Evolutionary conservation across 2,888 invertebrate genomes (phyloP), one percentile per base, ranked within the genome.

Genomic region (Drosophila borborema): DNA sequence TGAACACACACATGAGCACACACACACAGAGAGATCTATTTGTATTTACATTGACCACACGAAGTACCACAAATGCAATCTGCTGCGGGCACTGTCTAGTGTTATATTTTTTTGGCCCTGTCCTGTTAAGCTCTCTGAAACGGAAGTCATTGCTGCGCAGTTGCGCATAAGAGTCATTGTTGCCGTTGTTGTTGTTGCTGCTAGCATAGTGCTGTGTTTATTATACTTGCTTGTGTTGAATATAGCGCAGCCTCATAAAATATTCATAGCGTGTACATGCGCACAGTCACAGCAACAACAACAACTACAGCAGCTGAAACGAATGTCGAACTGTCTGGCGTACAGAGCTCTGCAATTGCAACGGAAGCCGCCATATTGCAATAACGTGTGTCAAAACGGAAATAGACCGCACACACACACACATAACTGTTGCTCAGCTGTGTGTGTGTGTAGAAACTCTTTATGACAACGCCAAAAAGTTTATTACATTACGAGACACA

Each of bases 281-380:
- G 72, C 78, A 74, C 49, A 69, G 61, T 36, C 69, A 23, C 64
- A 78, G 55, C 78, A 70, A 62, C 71, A 62, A 62, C 62, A 68
- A 31, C 62, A 58, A 34, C 55, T 3, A 8, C 23, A 40, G 45
- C 34, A 69, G 45, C 40, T 58, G 31, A 49, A 56, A 46, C 34
- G 49, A 68, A 62, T 72, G 75, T 72, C 79, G 82, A 82, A 81
- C 70, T 76, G 85, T 69, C 77, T 78, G 74, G 70, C 72, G 68
- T 72, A 60, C 40, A 53, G 62, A 60, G 65, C 2, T 40, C 72
- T 74, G 83, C 77, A 76, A 69, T 80, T 70, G 58, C 70, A 87
- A 56, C 87, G 85, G 89, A 87, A 83, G 87, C 82, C 81, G 86
- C 85, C 87, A 89, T 87, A 83, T 87, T 87, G 89, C 89, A 85